Evolutionary conservation across 2,797 vertebrate genomes (phyloP).

Genomic region (Onychomys leucogaster): DNA sequence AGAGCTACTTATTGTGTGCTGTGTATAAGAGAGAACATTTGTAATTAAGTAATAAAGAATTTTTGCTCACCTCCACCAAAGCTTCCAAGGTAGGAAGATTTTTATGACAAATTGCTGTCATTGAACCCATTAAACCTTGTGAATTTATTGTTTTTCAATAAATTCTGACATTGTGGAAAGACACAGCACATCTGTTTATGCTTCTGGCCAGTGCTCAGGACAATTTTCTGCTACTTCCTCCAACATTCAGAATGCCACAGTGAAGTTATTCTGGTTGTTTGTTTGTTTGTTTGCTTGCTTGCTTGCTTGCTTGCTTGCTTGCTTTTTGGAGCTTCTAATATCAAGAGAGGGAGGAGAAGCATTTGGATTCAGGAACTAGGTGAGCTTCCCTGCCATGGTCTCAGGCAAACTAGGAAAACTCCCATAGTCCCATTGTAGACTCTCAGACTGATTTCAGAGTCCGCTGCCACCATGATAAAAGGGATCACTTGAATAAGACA

Average conservation of each 20-base stretch:
- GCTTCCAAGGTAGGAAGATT: background rate
- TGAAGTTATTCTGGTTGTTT: background rate
- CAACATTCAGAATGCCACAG: background rate
- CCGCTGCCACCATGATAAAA: slow-evolving; percentile 53
- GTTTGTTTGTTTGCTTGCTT: background rate
- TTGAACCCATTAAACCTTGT: background rate
- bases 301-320: background rate
- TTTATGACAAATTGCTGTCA: background rate
- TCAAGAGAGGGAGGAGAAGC: background rate
- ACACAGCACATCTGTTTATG: background rate
- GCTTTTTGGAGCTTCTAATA: background rate
- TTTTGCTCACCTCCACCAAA: background rate
- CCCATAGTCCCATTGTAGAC: background rate
- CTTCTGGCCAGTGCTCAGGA: background rate
- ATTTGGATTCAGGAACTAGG: background rate
- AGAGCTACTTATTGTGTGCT: background rate
- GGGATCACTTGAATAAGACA: slow-evolving; percentile 53
- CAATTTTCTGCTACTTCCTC: background rate
- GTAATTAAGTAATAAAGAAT: background rate
- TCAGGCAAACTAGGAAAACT: slow-evolving; percentile 6
- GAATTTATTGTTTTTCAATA: background rate
- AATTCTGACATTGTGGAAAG: background rate
- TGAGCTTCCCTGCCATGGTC: background rate
- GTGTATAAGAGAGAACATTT: background rate
- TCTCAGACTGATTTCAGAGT: slow-evolving; percentile 26